phyloP scores from a whole-genome alignment of 92 coral and sea anemone genomes.

The Pocillopora meandrina region DNA sequence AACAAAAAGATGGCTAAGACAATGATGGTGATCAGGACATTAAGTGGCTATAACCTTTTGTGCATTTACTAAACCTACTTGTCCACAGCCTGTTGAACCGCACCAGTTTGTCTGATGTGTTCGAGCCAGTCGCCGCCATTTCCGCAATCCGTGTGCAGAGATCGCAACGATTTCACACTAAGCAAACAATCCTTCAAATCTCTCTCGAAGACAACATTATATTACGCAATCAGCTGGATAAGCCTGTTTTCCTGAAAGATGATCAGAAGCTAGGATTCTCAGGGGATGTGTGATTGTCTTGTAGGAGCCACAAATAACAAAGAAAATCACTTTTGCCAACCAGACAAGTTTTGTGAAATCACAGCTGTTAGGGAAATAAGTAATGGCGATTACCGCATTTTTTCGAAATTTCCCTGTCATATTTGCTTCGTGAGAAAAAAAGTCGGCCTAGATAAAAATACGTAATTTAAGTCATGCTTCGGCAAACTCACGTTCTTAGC shows the following conservation, averaged over 20 bases:
- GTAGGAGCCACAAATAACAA: background rate
- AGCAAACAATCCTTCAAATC: background rate
- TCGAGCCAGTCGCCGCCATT: background rate
- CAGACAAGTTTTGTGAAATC: background rate
- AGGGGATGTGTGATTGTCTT: background rate
- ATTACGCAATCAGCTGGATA: background rate
- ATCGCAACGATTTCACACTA: background rate
- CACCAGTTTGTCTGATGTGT: constrained; percentile 19
- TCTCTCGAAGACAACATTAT: background rate
- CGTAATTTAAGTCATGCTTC: background rate
- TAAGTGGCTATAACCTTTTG: background rate
- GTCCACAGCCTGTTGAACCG: background rate
- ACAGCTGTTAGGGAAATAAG: background rate
- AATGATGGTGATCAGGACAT: background rate
- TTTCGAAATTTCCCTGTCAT: background rate
- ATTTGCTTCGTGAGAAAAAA: background rate
- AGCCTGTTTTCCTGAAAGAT: background rate
- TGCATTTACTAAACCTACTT: background rate
- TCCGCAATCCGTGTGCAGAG: constrained; percentile 5
- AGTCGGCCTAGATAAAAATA: background rate
- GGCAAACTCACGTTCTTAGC: constrained; percentile 19
- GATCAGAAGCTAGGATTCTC: background rate
- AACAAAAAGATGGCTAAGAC: background rate
- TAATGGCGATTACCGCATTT: background rate
- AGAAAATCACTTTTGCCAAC: background rate